phyloP scores from a whole-genome alignment of 2,797 vertebrate species.

The Gambusia yucatana region DNA sequence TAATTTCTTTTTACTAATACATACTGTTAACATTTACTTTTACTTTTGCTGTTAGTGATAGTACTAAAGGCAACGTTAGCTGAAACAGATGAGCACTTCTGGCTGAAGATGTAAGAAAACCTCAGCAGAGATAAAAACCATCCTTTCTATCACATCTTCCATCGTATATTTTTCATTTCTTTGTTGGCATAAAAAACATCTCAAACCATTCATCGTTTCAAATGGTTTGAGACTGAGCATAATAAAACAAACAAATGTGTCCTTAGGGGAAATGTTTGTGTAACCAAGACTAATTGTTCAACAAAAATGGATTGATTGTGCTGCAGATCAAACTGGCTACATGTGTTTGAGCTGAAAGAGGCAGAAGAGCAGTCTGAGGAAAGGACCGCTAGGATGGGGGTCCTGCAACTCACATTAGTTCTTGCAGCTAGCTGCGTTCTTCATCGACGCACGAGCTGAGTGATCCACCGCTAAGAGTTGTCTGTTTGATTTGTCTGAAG shows the following conservation, averaged over 20 bases:
- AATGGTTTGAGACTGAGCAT: constrained; percentile 33
- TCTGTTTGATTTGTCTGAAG: constrained; percentile 23
- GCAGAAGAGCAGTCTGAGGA: constrained; percentile 12
- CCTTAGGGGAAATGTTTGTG: constrained; percentile 32
- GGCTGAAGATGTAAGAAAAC: constrained; percentile 36
- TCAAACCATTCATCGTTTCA: constrained; percentile 22
- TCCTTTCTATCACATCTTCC: constrained; percentile 37
- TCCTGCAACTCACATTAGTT: constrained; percentile 6
- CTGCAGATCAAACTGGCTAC: constrained; percentile 38
- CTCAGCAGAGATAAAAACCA: constrained; percentile 27
- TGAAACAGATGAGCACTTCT: constrained; percentile 5
- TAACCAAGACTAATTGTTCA: constrained; percentile 55
- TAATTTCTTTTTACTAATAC: constrained; percentile 3
- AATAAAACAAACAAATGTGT: constrained; percentile 31
- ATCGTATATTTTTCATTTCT: constrained; percentile 47
- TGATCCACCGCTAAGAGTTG: no score
- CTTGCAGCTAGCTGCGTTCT: no score
- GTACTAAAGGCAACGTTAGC: constrained; percentile 13
- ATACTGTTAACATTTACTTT: constrained; percentile 11
- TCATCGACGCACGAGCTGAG: no score
- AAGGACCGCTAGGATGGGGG: constrained; percentile 35
- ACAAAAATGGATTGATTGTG: constrained; percentile 58
- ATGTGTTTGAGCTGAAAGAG: constrained; percentile 44
- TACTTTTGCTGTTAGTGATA: constrained; percentile 8
- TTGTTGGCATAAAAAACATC: constrained; percentile 39